Evolutionary conservation across 2,113 vertebrate species (phyloP), one percentile per base, ranked within the genome.

Genomic region (Morone chrysops): DNA sequence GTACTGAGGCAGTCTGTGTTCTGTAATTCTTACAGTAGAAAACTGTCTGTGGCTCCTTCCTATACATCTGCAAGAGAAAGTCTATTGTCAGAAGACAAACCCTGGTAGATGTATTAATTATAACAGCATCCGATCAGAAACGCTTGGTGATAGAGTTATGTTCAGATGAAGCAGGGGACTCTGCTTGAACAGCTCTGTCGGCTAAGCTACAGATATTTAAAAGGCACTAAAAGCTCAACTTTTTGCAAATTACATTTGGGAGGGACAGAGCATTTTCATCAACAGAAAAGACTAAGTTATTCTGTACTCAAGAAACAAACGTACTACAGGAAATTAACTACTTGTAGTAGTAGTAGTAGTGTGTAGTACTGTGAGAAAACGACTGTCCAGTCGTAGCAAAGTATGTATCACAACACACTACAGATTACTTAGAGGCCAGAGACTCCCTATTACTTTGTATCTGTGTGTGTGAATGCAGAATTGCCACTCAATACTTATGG

Each of bases 61-160:
- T 40, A 16, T n/a, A 38, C 38, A 18, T 72, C 10, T 59, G 18
- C 36, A 73, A 56, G 53, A 45, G 69, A 69, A 78, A 72, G 72
- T 80, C 36, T 72, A 45, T 41, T 51, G 22, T 65, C 31, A 2
- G 31, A 31, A 47, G 8, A 2, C 17, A 47, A 36, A n/a, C 4
- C 48, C 9, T 70, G 36, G 0, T 50, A 12, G 12, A 41, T 17
- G 18, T 53, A 7, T 54, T 4, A 80, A 51, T 17, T 59, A 0
- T 36, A 67, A 38, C 22, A 45, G 40, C 51, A 56, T 56, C 12
- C 59, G 22, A 12, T 60, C 41, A 31, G 31, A 20, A 45, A 47
- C 31, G 40, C 10, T 43, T 70, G 18, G 17, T 16, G 6, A 56
- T 5, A 36, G 1, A 20, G 17, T 4, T 36, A 40, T 18, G 50